phyloP scores from a whole-genome alignment of 2,797 vertebrate species.

The Spinus olivaceus region DNA sequence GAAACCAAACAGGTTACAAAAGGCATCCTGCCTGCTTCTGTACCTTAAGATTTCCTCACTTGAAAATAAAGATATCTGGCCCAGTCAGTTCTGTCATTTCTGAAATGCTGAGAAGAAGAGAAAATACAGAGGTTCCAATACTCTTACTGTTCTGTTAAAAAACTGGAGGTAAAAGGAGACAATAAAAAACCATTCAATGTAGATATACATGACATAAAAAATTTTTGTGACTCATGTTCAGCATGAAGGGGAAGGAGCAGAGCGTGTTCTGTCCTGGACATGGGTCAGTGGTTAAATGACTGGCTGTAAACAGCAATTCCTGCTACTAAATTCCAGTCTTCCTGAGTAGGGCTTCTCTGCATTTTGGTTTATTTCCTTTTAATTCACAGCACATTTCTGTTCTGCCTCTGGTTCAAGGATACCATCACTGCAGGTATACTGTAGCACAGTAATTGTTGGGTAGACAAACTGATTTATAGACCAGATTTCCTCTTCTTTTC shows the following conservation, averaged over 20 bases:
- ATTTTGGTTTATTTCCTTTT: slow-evolving; percentile 49
- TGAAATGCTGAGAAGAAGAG: background rate
- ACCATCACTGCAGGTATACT: background rate
- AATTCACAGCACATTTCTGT: slow-evolving; percentile 19
- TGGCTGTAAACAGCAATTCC: background rate
- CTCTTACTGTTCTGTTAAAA: background rate
- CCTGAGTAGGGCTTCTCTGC: background rate
- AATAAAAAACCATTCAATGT: background rate
- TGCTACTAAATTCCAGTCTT: background rate
- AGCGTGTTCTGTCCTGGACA: background rate
- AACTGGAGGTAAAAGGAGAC: background rate
- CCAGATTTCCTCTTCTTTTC: slow-evolving; percentile 32
- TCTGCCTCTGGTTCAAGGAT: slow-evolving; percentile 48
- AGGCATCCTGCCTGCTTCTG: background rate
- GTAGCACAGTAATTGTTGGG: background rate
- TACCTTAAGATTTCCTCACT: background rate
- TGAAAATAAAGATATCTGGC: background rate
- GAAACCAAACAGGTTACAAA: background rate
- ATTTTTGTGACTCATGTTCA: background rate
- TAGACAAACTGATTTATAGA: slow-evolving; percentile 46
- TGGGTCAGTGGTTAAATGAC: background rate
- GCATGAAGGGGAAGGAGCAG: background rate
- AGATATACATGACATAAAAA: background rate
- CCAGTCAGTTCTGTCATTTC: background rate
- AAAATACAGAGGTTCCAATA: background rate